Conservation (phyloP, 2,797 vertebrate species). For the Agapornis canus region DNA sequence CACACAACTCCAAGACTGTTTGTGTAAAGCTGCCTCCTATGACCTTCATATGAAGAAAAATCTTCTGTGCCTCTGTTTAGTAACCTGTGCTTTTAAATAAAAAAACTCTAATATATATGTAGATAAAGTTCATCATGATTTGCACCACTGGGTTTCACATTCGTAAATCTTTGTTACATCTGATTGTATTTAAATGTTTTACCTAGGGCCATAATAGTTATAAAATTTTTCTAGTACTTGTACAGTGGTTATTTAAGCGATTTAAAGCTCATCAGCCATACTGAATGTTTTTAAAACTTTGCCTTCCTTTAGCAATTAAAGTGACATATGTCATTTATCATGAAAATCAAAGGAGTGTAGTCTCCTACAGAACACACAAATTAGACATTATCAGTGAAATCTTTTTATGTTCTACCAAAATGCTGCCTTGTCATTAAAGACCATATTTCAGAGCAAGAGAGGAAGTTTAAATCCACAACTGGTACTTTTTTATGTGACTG, state of each 20-base stretch:
- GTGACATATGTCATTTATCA: background rate
- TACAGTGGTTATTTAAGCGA: background rate
- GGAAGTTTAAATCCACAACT: background rate
- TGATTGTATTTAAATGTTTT: background rate
- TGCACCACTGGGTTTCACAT: background rate
- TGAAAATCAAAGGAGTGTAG: background rate
- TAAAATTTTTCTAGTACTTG: background rate
- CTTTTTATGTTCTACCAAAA: background rate
- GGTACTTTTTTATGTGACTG: background rate
- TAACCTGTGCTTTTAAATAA: background rate
- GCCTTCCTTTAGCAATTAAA: background rate
- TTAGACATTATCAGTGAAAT: background rate
- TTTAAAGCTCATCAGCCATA: background rate
- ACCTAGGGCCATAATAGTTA: background rate
- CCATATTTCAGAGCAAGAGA: background rate
- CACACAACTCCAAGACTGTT: background rate
- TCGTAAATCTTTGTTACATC: background rate
- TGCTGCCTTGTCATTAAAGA: background rate
- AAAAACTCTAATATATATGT: background rate
- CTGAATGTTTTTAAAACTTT: background rate
- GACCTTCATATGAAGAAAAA: background rate
- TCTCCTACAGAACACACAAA: background rate
- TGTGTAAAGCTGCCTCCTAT: background rate
- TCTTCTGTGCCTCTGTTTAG: background rate
- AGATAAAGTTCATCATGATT: background rate